Evolutionary conservation across 1,140 invertebrate species (phyloP), one percentile per base, ranked within the genome.

Genomic region (Drosophila virilis): DNA sequence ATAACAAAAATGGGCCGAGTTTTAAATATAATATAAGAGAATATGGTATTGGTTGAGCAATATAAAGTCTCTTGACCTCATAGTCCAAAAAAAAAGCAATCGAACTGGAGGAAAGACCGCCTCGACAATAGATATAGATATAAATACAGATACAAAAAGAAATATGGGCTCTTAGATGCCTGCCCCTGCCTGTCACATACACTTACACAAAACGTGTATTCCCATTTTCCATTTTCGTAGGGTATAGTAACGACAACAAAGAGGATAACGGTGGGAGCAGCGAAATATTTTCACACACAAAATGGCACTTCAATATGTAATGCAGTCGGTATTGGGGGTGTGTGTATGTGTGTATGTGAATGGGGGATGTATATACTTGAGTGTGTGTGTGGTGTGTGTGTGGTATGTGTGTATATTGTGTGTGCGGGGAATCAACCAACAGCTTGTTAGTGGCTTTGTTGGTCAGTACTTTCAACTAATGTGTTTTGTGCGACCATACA

Each of bases 401-500:
- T 15, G 28, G 52, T 13, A 35, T 13, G 9, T 8, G 13, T 15
- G n/a, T 58, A n/a, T n/a, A n/a, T n/a, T n/a, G n/a, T n/a, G n/a
- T n/a, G n/a, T n/a, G n/a, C n/a, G 33, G 8, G 38, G n/a, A 55
- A 52, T 57, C 59, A 57, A 70, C 80, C 84, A 83, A 84, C 84
- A 89, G 84, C 84, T 89, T 84, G 84, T 89, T 89, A 84, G 84
- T 89, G 84, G 84, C 84, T 89, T 89, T 89, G 84, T 89, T 84
- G 84, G 84, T 89, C 84, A 89, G 84, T 89, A 89, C 80, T 89
- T 89, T 89, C 86, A 89, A 88, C 85, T 89, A 89, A 88, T 89
- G 84, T 88, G 84, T 82, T 89, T 80, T 88, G 79, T 83, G 79
- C 83, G 72, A 82, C 83, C 83, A 86, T 79, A 86, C 72, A 83